Conservation (phyloP, 2,113 vertebrate genomes). For the Neogobius melanostomus region DNA sequence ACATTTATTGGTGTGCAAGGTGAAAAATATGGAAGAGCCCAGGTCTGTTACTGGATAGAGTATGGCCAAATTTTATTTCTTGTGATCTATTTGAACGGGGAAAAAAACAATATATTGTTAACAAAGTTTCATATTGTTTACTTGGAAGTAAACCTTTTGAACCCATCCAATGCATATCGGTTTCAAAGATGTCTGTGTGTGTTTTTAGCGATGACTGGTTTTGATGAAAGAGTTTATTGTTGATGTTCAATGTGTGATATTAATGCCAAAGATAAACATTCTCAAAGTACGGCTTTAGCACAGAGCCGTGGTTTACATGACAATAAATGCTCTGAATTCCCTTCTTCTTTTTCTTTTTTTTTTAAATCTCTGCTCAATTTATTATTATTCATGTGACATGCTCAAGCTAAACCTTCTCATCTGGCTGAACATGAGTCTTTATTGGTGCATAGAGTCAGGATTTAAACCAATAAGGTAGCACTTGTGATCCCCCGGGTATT, state of each 20-base stretch:
- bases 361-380: slow-evolving; percentile 64
- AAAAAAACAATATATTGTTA: neutral
- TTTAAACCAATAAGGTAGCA: slow-evolving; percentile 77
- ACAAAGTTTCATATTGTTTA: neutral
- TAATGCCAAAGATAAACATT: slow-evolving; percentile 67
- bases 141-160: neutral
- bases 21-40: no score
- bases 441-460: slow-evolving; percentile 63
- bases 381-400: slow-evolving; percentile 77
- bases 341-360: neutral
- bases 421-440: slow-evolving; percentile 60
- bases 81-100: neutral
- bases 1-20: no score
- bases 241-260: slow-evolving; percentile 57
- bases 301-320: slow-evolving; percentile 68
- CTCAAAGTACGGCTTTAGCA: slow-evolving; percentile 39
- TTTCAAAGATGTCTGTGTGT: neutral
- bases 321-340: slow-evolving; percentile 62
- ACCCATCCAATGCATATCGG: neutral
- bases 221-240: slow-evolving; percentile 45
- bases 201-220: slow-evolving; percentile 37
- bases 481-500: slow-evolving; percentile 55
- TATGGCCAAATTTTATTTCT: no score
- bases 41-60: no score
- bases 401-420: slow-evolving; percentile 68